These are phyloP conservation scores for Leucophenga maculata DNA, from an alignment of 2,888 invertebrate species.

Conservation along the genomic window DNA sequence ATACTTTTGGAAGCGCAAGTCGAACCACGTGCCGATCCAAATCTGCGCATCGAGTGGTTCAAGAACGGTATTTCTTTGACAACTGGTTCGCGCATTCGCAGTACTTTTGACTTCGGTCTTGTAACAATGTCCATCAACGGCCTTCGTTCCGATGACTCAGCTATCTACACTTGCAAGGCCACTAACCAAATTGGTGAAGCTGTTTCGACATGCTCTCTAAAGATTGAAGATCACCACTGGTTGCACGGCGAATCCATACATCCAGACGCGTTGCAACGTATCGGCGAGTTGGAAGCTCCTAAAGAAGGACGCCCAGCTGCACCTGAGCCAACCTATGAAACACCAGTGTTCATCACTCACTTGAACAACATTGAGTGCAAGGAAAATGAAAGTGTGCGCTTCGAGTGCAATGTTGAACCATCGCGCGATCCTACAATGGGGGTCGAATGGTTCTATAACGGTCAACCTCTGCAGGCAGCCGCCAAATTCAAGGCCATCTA, in stretches of 20 bases:
- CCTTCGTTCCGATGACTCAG: slow-evolving; percentile 90
- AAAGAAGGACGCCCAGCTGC: slow-evolving; percentile 78
- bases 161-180: slow-evolving; percentile 95
- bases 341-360: slow-evolving; percentile 91
- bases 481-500: slow-evolving; percentile 93
- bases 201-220: slow-evolving; percentile 90
- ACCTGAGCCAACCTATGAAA: slow-evolving; percentile 85
- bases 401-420: slow-evolving; percentile 93
- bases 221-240: slow-evolving; percentile 92
- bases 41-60: slow-evolving; percentile 91
- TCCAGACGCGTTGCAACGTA: slow-evolving; percentile 89
- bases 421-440: slow-evolving; percentile 91
- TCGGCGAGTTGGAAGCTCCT: slow-evolving; percentile 88
- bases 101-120: slow-evolving; percentile 96
- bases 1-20: slow-evolving; percentile 91
- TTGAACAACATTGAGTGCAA: slow-evolving; percentile 90
- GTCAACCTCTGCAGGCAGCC: slow-evolving; percentile 88
- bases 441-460: slow-evolving; percentile 96
- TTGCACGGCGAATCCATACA: slow-evolving; percentile 88
- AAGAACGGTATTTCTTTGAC: slow-evolving; percentile 90
- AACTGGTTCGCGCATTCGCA: slow-evolving; percentile 90
- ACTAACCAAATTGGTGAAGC: slow-evolving; percentile 95
- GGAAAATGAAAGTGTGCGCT: slow-evolving; percentile 90
- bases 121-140: slow-evolving; percentile 93
- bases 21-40: slow-evolving; percentile 91